These are phyloP conservation scores for Siderastrea siderea DNA, from an alignment of 92 coral and sea anemone species.

Conservation along the genomic window DNA sequence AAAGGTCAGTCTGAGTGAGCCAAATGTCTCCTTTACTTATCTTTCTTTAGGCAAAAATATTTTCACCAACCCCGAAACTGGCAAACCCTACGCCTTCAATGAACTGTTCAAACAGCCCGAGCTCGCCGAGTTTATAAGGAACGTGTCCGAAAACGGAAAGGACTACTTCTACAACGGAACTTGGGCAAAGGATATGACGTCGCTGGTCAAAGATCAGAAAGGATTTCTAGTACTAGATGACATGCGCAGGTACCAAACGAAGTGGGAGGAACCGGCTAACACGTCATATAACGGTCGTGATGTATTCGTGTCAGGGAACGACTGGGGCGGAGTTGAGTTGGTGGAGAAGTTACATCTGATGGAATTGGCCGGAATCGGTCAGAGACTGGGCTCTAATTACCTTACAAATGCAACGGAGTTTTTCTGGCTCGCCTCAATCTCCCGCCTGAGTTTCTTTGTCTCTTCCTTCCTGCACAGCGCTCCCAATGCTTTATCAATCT, in stretches of 20 bases:
- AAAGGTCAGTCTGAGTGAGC: neutral
- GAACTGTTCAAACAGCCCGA: conserved; percentile 89
- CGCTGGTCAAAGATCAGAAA: conserved; percentile 58
- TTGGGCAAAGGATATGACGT: conserved; percentile 79
- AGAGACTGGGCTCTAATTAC: conserved; percentile 58
- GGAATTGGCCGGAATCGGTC: conserved; percentile 86
- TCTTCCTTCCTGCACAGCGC: conserved; percentile 66
- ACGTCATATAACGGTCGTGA: conserved; percentile 79
- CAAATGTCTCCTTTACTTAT: neutral
- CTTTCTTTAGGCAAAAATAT: conserved; percentile 65
- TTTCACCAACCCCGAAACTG: conserved; percentile 90
- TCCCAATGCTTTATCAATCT: conserved; percentile 66
- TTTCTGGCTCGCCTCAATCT: conserved; percentile 91
- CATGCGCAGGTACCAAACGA: conserved; percentile 77
- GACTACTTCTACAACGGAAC: conserved; percentile 82
- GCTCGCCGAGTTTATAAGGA: conserved; percentile 81
- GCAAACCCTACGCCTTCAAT: conserved; percentile 75
- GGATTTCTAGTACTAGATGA: conserved; percentile 83
- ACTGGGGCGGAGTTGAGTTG: conserved; percentile 94
- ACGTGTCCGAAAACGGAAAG: conserved; percentile 66
- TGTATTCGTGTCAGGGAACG: conserved; percentile 78
- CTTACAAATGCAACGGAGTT: conserved; percentile 81
- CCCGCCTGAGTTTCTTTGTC: conserved; percentile 83
- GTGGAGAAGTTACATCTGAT: conserved; percentile 82
- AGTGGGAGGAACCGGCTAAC: conserved; percentile 84